Conservation (phyloP, 2,888 invertebrate species). For the Sphinx pinastri region DNA sequence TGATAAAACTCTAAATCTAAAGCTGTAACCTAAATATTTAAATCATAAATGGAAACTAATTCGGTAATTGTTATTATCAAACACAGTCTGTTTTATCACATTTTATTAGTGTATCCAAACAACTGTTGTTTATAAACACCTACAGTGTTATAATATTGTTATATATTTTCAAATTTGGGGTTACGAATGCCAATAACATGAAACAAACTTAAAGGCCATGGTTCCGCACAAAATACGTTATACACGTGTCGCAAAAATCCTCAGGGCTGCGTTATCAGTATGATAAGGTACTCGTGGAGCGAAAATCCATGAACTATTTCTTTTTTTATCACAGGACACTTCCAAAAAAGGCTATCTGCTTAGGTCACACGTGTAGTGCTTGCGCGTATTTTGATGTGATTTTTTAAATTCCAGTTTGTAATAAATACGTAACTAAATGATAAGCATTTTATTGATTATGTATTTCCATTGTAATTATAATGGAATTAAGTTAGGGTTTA, state of each 20-base stretch:
- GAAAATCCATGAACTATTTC: slow-evolving; percentile 2
- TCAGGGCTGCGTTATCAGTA: slow-evolving; percentile 14
- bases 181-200: background rate
- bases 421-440: background rate
- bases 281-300: slow-evolving; percentile 10
- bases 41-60: background rate
- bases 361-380: slow-evolving; percentile 11
- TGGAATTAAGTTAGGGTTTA: no score
- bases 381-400: background rate
- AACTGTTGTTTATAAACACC: no score
- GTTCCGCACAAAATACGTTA: slow-evolving; percentile 6
- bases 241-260: background rate
- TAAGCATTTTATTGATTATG: background rate
- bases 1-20: background rate
- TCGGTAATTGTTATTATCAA: no score
- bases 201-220: background rate
- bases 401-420: background rate
- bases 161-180: background rate
- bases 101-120: no score
- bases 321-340: background rate
- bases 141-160: background rate
- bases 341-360: slow-evolving; percentile 16
- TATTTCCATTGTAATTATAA: background rate
- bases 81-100: no score
- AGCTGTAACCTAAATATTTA: background rate